Evolutionary conservation across 2,797 vertebrate genomes (phyloP).

Genomic region (Micropoecilia bifurca): DNA sequence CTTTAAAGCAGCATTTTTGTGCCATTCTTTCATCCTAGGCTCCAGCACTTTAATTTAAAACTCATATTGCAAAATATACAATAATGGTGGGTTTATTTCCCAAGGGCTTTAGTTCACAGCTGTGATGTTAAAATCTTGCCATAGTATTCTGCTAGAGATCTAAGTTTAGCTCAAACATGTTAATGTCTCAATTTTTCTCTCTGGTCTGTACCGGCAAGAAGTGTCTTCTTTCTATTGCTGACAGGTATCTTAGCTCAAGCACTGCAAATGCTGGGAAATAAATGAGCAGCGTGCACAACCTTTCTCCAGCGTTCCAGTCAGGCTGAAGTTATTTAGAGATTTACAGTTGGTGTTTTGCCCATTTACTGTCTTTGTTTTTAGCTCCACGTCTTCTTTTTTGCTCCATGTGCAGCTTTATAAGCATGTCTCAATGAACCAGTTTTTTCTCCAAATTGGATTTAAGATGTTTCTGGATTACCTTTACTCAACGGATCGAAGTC

Average conservation of each 20-base stretch:
- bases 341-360: constrained; percentile 39
- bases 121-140: neutral
- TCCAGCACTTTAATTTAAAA: neutral
- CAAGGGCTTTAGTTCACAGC: neutral
- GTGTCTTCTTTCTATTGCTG: constrained; percentile 18
- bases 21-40: neutral
- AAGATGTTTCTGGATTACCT: constrained; percentile 5
- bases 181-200: neutral
- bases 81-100: neutral
- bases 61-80: constrained; percentile 8
- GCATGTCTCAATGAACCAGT: neutral
- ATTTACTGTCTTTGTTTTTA: constrained; percentile 31
- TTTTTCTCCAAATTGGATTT: neutral
- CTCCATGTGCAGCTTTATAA: constrained; percentile 6
- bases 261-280: constrained; percentile 10
- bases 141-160: neutral
- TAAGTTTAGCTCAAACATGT: neutral
- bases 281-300: constrained; percentile 9
- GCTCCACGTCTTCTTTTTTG: constrained; percentile 9
- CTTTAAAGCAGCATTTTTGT: neutral
- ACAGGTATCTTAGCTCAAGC: constrained; percentile 20
- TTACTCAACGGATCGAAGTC: neutral
- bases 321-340: constrained; percentile 35
- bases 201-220: constrained; percentile 16
- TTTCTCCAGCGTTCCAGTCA: constrained; percentile 2